Percentiles rank a stretch among this genome's conserved stretches.
Evolutionary conservation across 2,113 vertebrate genomes (phyloP).

Genomic region (Clarias batrachus): DNA sequence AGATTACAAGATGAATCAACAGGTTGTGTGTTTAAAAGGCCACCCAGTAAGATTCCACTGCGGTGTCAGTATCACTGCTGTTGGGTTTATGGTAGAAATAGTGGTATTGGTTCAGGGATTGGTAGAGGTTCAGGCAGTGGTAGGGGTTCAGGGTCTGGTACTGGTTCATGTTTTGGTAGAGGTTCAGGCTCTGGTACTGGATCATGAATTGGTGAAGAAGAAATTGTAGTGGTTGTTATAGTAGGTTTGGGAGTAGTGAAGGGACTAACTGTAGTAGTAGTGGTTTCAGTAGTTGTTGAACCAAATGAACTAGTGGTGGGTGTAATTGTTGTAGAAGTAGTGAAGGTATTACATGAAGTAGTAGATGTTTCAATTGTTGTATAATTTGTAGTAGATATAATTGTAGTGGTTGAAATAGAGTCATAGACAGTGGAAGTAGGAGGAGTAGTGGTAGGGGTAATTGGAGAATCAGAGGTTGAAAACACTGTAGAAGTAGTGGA

Average conservation of each 20-base stretch:
- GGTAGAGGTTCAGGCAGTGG: background rate
- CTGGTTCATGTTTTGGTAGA: background rate
- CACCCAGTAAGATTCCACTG: background rate
- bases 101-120: background rate
- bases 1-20: background rate
- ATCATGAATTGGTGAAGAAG: background rate
- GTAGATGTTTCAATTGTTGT: background rate
- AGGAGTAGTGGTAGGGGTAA: background rate
- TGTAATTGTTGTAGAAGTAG: background rate
- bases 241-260: too few species aligned
- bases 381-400: background rate
- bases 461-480: background rate
- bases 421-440: too few species aligned
- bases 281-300: too few species aligned
- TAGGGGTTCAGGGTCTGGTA: background rate
- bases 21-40: background rate
- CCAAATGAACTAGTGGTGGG: background rate
- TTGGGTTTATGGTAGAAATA: background rate
- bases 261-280: too few species aligned
- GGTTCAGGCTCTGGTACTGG: background rate
- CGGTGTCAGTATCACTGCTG: background rate
- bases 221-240: background rate
- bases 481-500: background rate
- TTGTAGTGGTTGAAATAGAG: background rate
- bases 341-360: background rate